phyloP scores from a whole-genome alignment of 2,113 vertebrate genomes.

The Oreochromis spilurus region DNA sequence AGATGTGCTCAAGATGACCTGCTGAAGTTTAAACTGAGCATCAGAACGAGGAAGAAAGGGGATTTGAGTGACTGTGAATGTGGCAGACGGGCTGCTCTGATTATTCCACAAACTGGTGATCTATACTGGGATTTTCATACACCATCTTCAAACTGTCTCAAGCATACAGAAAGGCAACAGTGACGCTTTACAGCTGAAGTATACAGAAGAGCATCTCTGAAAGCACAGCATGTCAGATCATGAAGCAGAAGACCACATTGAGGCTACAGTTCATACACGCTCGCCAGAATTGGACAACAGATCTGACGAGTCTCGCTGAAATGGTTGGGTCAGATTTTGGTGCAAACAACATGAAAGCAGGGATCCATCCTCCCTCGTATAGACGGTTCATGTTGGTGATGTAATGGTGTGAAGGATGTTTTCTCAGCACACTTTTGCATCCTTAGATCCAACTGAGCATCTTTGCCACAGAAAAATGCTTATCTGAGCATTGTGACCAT shows the following conservation, averaged over 20 bases:
- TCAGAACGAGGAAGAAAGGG: background rate
- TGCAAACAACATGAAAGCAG: background rate
- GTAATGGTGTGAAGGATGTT: background rate
- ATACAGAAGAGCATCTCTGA: background rate
- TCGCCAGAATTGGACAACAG: background rate
- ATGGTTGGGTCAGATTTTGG: background rate
- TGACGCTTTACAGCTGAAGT: background rate
- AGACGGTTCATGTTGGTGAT: background rate
- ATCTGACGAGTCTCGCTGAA: background rate
- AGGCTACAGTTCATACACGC: background rate
- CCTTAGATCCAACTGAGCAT: background rate
- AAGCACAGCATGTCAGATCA: background rate
- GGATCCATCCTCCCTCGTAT: background rate
- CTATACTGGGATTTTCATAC: background rate
- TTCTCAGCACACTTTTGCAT: background rate
- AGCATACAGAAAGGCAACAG: background rate
- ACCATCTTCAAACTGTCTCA: background rate
- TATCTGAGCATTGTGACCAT: background rate
- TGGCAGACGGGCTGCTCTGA: background rate
- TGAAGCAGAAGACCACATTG: background rate
- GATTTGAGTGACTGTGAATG: background rate
- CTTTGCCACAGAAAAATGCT: background rate
- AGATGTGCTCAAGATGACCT: background rate
- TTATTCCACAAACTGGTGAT: background rate
- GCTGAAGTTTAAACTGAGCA: background rate